Base-by-base conservation (phyloP, 2,797 vertebrate genomes). In the Leuciscus waleckii region DNA sequence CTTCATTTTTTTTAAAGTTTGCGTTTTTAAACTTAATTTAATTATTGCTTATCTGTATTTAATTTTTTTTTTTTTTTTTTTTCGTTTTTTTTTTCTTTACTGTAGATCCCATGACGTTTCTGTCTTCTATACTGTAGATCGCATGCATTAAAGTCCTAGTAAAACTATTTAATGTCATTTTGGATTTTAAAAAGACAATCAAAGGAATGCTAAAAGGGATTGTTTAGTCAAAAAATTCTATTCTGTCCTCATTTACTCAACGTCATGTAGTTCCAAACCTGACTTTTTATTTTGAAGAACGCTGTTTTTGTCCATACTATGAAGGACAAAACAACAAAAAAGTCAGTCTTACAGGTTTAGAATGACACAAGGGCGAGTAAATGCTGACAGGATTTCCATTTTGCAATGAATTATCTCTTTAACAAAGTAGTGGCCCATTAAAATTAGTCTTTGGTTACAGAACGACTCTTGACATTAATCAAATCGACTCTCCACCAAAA, bases 171-270 rank as follows among this genome's bases (percentile, higher is more conserved):
- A 69, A 21, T 70, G 54, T 1, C n/a, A n/a, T 84, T 75, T 14
- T 14, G 19, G 56, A 71, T 83, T 37, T 41, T 54, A 51, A 87
- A 87, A 87, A 87, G 92, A 92, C 91, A 91, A 93, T 92, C 92
- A 91, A 17, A 10, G 17, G 39, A 51, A 69, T 37, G n/a, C 37
- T 76, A 23, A 35, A 35, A 26, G 23, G 2, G 75, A 26, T 61
- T 35, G 35, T 35, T 41, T 3, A 5, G 51, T 14, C 3, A 17
- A 41, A n/a, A 17, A 41, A n/a, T 2, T 5, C 3, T 29, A 19
- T 61, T 78, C 75, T 78, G 76, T 61, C 76, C n/a, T 61, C 13
- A 29, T 61, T 63, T 63, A 29, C 14, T 63, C 54, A 10, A 4
- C 14, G 13, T 41, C 16, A 23, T 17, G 35, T 41, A n/a, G 54